Conservation (phyloP, 2,113 vertebrate species). For the Chaetorhynchus papuensis region DNA sequence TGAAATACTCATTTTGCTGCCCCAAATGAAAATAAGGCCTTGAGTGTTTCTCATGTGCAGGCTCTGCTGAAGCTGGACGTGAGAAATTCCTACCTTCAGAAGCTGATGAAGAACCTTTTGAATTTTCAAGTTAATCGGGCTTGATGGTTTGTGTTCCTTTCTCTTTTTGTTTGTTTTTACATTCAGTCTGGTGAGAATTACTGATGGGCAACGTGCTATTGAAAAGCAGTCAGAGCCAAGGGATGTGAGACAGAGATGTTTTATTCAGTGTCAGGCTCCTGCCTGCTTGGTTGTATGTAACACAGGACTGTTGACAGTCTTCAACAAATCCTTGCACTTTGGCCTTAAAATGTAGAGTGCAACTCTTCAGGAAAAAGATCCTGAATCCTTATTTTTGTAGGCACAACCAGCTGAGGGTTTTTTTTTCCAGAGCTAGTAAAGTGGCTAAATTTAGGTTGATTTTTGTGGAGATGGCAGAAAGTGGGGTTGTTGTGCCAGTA, state of each 20-base stretch:
- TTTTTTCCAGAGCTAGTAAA: not conserved
- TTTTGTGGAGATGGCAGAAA: not conserved
- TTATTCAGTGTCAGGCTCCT: not conserved
- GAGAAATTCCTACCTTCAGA: not conserved
- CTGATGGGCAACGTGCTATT: rapidly evolving
- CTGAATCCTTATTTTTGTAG: not conserved
- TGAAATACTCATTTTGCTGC: not conserved
- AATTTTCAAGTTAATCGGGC: not conserved
- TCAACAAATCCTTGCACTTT: not conserved
- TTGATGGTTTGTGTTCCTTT: not conserved
- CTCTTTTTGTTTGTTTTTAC: not conserved
- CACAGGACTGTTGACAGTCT: not conserved
- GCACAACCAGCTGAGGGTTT: not conserved
- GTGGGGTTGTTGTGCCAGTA: not conserved
- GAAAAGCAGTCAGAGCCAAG: not conserved
- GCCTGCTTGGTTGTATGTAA: not conserved
- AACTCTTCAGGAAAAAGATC: not conserved
- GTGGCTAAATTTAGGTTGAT: not conserved
- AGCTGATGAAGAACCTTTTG: not conserved
- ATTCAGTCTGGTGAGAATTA: not conserved
- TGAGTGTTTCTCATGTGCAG: not conserved
- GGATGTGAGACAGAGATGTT: not conserved
- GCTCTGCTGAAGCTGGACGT: not conserved
- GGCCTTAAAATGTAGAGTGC: not conserved
- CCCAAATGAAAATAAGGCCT: not conserved